Evolutionary conservation across 2,797 vertebrate genomes (phyloP), one percentile per base, ranked within the genome.

Genomic region (Enteromius treurensis): DNA sequence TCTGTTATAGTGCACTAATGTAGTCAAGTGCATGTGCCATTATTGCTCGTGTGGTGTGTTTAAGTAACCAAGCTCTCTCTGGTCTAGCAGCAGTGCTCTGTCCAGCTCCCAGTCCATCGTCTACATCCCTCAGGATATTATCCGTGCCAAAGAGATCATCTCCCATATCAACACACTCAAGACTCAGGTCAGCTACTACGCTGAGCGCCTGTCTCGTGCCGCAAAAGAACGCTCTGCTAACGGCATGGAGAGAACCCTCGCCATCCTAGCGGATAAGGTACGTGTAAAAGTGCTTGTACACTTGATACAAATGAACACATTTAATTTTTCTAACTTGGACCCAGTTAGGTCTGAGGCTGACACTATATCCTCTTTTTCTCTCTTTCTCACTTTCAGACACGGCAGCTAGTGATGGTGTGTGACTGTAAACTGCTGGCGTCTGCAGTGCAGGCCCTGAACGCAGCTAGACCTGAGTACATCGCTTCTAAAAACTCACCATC

Each of bases 161-260:
- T 95, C 96, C 71, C 97, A 99, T 89, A 97, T 99, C 93, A 99
- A 98, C 92, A 99, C 97, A 0, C 93, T 99, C 89, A 98, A 98
- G 94, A 99, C 98, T 0, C 98, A 99, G 95, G 98, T 99, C 91
- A 96, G 96, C 93, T 99, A 99, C 94, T 99, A 99, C 5, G 96
- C 97, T 0, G 98, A 99, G 91, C 94, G 98, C 64, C 96, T 99
- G 47, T 98, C 97, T 3, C 93, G 97, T 83, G 96, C 97, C 0
- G 98, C 98, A 78, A 99, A 97, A 92, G 98, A 99, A 32, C 95
- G 95, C 85, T 99, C 97, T 0, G 94, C 97, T 89, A 97, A 96
- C 26, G 97, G 97, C 26, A 94, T 99, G 84, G 97, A 99, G 91
- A 95, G 98, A 92, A 99, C 98, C 0, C 96, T 99, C 0, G 93